Conservation (phyloP, 2,888 invertebrate species). For the Molorchus minor region DNA sequence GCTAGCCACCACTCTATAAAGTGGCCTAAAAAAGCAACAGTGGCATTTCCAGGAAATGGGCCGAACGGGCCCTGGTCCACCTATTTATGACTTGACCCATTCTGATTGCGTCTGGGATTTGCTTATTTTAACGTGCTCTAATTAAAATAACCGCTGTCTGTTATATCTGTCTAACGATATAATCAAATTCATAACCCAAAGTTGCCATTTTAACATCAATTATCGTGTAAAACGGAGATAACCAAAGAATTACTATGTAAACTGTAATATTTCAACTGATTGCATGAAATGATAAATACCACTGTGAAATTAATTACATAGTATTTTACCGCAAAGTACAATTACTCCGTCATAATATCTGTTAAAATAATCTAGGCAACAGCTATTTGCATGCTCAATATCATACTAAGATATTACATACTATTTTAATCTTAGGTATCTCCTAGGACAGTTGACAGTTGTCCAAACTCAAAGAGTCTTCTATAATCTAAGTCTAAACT, state of each 20-base stretch:
- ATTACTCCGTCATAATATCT: constrained; percentile 1
- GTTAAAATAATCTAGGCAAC: constrained; percentile 6
- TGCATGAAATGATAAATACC: constrained; percentile 6
- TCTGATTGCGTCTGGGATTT: too few species aligned
- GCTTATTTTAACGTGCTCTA: too few species aligned
- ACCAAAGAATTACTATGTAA: constrained; percentile 17
- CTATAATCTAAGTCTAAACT: too few species aligned
- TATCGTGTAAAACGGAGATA: constrained; percentile 16
- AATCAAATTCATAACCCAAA: background rate
- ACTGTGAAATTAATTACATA: constrained; percentile 11
- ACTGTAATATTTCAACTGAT: constrained; percentile 8
- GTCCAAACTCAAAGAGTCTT: too few species aligned
- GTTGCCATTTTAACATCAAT: constrained; percentile 6
- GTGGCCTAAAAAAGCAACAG: too few species aligned
- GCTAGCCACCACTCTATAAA: too few species aligned
- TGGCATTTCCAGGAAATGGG: too few species aligned
- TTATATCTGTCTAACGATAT: background rate
- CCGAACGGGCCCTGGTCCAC: too few species aligned
- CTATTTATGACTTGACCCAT: too few species aligned
- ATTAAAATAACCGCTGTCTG: background rate
- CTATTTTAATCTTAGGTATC: too few species aligned
- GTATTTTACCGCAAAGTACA: constrained; percentile 10
- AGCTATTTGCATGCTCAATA: background rate
- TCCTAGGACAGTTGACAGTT: too few species aligned
- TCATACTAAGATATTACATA: too few species aligned